Percentiles rank a stretch among this genome's conserved stretches.
These are phyloP conservation scores for Hypotaenidia philippensis DNA, from an alignment of 2,797 vertebrate species.

Conservation along the genomic window DNA sequence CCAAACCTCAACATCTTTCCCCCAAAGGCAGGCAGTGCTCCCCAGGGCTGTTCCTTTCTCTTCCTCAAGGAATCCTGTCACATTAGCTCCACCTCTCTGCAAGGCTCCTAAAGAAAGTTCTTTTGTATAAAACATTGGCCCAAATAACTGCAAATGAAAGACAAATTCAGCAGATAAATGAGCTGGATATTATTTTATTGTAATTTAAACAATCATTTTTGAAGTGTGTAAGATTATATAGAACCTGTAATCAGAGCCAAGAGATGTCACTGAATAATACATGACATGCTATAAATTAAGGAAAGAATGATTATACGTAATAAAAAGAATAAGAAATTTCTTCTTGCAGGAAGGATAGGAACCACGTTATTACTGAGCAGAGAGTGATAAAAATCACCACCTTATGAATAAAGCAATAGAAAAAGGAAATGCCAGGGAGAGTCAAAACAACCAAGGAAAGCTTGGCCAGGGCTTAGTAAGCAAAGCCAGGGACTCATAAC, in stretches of 20 bases:
- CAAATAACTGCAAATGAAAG: constrained; percentile 52
- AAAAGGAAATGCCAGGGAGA: constrained; percentile 51
- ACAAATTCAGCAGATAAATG: constrained; percentile 68
- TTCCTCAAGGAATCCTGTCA: constrained; percentile 35
- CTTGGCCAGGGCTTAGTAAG: constrained; percentile 45
- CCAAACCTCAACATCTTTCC: not conserved
- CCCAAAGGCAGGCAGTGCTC: not conserved
- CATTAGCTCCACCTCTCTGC: constrained; percentile 33
- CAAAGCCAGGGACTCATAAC: constrained; percentile 40
- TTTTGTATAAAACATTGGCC: constrained; percentile 52
- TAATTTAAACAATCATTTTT: constrained; percentile 76
- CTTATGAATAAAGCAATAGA: constrained; percentile 71
- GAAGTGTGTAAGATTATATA: constrained; percentile 71
- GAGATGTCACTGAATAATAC: constrained; percentile 77
- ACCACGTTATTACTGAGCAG: constrained; percentile 64
- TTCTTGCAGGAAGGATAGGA: constrained; percentile 65
- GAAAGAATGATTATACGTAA: constrained; percentile 71
- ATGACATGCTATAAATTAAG: constrained; percentile 76
- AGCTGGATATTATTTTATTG: constrained; percentile 77
- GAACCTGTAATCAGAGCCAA: constrained; percentile 75
- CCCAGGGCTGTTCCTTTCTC: constrained; percentile 8
- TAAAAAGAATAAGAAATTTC: constrained; percentile 74
- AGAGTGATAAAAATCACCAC: constrained; percentile 66
- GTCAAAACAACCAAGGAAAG: not conserved
- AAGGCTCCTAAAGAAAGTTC: constrained; percentile 51